These are phyloP conservation scores for Formicarius rufipectus DNA, from an alignment of 2,113 vertebrate species.

Conservation along the genomic window DNA sequence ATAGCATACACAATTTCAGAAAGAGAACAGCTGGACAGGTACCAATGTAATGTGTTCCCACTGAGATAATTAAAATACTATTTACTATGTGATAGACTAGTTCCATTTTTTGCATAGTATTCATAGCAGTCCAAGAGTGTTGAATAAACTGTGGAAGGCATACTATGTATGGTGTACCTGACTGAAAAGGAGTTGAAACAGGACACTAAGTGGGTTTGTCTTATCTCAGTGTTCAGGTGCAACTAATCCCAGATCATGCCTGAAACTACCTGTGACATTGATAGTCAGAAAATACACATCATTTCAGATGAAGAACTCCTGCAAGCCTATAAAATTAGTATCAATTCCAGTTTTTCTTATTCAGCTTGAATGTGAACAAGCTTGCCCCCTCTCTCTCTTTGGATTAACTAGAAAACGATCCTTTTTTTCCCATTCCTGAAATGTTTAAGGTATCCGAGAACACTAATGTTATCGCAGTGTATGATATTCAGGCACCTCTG, in stretches of 20 bases:
- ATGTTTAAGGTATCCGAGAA: not conserved
- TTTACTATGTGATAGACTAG: not conserved
- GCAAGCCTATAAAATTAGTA: not conserved
- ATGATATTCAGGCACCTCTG: not conserved
- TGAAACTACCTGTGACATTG: not conserved
- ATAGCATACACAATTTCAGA: not conserved
- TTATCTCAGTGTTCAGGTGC: not conserved
- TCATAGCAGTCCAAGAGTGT: not conserved
- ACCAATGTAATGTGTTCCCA: not conserved
- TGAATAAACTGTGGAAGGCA: not conserved
- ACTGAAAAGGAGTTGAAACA: not conserved
- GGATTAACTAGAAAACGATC: not conserved
- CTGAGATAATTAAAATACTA: not conserved
- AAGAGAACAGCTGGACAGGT: not conserved
- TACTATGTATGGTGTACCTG: not conserved
- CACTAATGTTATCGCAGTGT: not conserved
- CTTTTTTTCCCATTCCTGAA: not conserved
- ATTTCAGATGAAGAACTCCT: not conserved
- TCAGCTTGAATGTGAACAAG: not conserved
- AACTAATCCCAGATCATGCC: not conserved
- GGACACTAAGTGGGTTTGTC: not conserved
- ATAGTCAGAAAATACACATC: not conserved
- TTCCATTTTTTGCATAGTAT: not conserved
- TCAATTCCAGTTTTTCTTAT: not conserved
- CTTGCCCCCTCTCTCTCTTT: not conserved